A percentile compares a stretch with the other conserved stretches of the same genome.
phyloP scores from a whole-genome alignment of 2,797 vertebrate genomes.

The Dicrostonyx torquatus region DNA sequence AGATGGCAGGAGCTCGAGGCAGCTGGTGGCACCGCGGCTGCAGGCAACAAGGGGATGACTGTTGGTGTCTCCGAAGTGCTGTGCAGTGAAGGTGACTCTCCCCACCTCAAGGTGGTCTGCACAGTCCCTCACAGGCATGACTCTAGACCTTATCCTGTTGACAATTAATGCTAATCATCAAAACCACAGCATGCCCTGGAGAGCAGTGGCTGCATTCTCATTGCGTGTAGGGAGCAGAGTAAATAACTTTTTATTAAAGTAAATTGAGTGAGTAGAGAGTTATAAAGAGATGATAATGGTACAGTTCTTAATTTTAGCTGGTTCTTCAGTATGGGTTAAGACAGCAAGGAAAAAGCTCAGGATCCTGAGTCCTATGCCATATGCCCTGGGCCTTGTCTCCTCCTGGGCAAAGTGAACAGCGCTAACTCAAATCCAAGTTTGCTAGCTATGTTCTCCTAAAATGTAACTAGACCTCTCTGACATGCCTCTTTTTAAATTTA shows the following conservation, averaged over 20 bases:
- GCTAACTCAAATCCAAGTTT: neutral
- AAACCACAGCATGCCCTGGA: neutral
- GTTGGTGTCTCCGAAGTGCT: neutral
- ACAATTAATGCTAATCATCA: neutral
- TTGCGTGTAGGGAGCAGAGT: neutral
- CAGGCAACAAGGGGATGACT: neutral
- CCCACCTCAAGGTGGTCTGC: neutral
- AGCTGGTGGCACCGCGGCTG: neutral
- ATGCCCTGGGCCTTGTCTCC: too few species aligned
- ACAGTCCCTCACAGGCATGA: neutral
- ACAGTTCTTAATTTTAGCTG: neutral
- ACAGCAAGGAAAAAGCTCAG: neutral
- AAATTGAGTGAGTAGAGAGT: neutral
- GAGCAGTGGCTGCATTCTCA: neutral
- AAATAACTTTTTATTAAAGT: neutral
- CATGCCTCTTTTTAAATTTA: neutral
- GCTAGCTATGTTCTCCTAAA: neutral
- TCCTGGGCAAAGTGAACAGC: neutral
- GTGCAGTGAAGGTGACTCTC: neutral
- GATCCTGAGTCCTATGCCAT: neutral
- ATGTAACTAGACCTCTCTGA: neutral
- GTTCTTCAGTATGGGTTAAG: neutral
- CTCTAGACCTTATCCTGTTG: neutral
- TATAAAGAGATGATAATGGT: neutral
- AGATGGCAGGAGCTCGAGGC: neutral